Base-by-base conservation (phyloP, 2,797 vertebrate genomes). In the Phoebastria nigripes region DNA sequence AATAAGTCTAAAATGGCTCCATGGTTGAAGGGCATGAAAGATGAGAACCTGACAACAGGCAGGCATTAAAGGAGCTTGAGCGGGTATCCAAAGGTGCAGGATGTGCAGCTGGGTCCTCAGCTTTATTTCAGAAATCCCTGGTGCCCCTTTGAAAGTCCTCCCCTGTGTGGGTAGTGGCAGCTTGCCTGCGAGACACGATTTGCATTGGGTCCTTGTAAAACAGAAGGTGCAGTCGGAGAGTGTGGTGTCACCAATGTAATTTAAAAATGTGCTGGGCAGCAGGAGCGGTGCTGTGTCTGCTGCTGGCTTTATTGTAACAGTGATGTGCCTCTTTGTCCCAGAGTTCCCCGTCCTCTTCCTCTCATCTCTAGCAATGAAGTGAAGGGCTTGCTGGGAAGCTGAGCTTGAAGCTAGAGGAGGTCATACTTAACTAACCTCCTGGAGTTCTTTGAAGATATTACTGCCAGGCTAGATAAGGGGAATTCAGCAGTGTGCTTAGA, bases 381-480 rank as follows among this genome's bases (percentile, higher is more conserved):
- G 91, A 97, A 97, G 87, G 95, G 88, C 95, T 97, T 79, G 96
- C 95, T 97, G 95, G 94, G 95, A 96, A 97, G 93, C 86, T 93
- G 96, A 97, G 96, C 95, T 97, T 91, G 86, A 96, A 97, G 95
- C 96, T 93, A 94, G 95, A 95, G 93, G 94, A 97, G 95, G 96
- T 98, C 96, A 96, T 96, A 97, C 96, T 96, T 97, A 97, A 98
- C 97, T 97, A 97, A 97, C 95, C 95, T 94, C 84, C 61, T 69
- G 94, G 97, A 97, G 96, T 85, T 97, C 96, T 98, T 98, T 98
- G 97, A 97, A 97, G 97, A 96, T 95, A 96, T 94, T 69, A 77
- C 94, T 96, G 95, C 97, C 89, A 88, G 85, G 93, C 92, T 83
- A 97, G 97, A 97, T 98, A 96, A 98, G 97, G 96, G 93, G 96